Evolutionary conservation across 2,113 vertebrate genomes (phyloP).

Genomic region (Takifugu flavidus): DNA sequence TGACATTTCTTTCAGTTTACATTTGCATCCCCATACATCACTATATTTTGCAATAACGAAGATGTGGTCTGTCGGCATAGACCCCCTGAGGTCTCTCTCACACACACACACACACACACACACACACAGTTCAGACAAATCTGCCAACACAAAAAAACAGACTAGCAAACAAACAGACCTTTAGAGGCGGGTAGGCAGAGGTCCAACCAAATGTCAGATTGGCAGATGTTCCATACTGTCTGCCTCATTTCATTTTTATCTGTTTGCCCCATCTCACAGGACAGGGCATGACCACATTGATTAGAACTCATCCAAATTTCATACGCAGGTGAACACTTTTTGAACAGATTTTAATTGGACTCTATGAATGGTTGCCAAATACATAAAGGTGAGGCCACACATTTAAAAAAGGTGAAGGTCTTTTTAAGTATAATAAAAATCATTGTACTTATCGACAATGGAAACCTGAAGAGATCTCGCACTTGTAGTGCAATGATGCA

Average conservation of each 20-base stretch:
- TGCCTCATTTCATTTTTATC: conserved; percentile 53
- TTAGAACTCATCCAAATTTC: conserved; percentile 52
- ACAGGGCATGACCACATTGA: conserved; percentile 39
- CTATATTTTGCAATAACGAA: conserved; percentile 21
- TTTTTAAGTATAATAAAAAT: too few relatives aligned
- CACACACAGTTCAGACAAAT: conserved; percentile 2
- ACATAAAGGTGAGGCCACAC: too few relatives aligned
- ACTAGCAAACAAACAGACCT: conserved; percentile 50
- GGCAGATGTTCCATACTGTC: conserved; percentile 40
- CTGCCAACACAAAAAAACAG: conserved; percentile 17
- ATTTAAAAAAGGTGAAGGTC: too few relatives aligned
- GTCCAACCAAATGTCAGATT: conserved; percentile 66
- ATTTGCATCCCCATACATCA: conserved; percentile 34
- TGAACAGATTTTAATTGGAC: conserved; percentile 22
- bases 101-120: conserved; percentile 4
- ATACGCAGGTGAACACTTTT: conserved; percentile 41
- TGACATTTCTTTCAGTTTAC: conserved; percentile 29
- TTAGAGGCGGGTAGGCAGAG: conserved; percentile 36
- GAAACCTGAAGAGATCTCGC: too few relatives aligned
- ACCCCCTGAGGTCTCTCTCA: conserved; percentile 4
- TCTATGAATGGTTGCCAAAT: background rate
- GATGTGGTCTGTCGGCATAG: conserved; percentile 17
- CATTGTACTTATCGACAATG: background rate
- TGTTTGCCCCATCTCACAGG: conserved; percentile 48
- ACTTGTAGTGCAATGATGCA: too few relatives aligned